Conservation (phyloP, 2,113 vertebrate genomes). For the Limanda limanda region DNA sequence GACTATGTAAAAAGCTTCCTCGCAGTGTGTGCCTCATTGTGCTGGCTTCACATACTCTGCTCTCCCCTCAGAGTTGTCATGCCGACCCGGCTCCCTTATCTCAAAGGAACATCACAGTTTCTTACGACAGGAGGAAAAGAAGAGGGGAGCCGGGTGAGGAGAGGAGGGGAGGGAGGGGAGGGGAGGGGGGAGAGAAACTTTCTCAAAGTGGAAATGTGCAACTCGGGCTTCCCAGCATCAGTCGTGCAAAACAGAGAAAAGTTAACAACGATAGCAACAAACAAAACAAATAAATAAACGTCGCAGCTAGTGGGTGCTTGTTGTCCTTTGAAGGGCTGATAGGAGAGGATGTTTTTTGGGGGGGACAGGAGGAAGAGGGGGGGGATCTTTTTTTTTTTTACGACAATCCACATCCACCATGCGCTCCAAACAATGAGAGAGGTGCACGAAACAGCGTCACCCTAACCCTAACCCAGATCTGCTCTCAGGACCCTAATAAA, state of each 20-base stretch:
- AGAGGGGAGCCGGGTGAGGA: not conserved
- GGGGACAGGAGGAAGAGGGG: too few species aligned
- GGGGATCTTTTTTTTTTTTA: conserved; percentile 13
- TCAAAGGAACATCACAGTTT: conserved; percentile 83
- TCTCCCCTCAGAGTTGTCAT: conserved; percentile 82
- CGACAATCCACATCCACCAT: conserved; percentile 69
- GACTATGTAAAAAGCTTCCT: conserved; percentile 77
- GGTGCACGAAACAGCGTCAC: conserved; percentile 62
- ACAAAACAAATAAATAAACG: conserved; percentile 36
- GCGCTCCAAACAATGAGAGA: conserved; percentile 70
- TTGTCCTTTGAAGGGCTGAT: conserved; percentile 35
- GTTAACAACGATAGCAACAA: conserved; percentile 34
- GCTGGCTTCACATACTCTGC: conserved; percentile 79
- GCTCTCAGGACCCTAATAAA: conserved; percentile 42
- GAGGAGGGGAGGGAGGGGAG: not conserved
- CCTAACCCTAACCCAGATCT: too few species aligned
- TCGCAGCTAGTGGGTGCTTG: conserved; percentile 8
- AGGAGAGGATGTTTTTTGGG: conserved; percentile 41
- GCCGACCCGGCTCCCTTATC: conserved; percentile 82
- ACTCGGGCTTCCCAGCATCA: conserved; percentile 58
- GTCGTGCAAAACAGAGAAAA: conserved; percentile 32
- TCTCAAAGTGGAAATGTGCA: conserved; percentile 69
- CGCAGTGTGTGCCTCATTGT: conserved; percentile 82
- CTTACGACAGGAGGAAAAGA: conserved; percentile 53
- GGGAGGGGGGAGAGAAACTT: not conserved